Percentiles rank a stretch among this genome's conserved stretches.
These are phyloP conservation scores for Eulemur coronatus DNA, from an alignment of 2,797 vertebrate species.

Conservation along the genomic window DNA sequence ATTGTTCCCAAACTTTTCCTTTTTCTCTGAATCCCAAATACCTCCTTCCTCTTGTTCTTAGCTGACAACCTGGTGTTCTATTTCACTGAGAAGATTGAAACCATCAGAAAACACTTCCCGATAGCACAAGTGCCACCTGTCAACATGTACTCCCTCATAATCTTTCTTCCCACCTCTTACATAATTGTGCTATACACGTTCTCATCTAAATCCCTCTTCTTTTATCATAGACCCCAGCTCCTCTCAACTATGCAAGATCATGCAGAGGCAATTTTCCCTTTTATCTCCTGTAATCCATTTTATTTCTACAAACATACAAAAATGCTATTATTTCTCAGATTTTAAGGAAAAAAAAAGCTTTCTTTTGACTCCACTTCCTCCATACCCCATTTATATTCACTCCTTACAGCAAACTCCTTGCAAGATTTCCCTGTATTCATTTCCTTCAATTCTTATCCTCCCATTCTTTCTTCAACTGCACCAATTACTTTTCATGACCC, in stretches of 20 bases:
- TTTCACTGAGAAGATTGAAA: neutral
- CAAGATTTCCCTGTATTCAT: neutral
- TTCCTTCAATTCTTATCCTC: neutral
- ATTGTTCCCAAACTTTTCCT: neutral
- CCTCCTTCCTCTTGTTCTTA: neutral
- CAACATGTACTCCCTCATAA: neutral
- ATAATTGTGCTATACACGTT: neutral
- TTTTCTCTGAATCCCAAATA: neutral
- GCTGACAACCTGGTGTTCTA: neutral
- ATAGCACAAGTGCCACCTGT: too few species aligned
- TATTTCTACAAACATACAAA: neutral
- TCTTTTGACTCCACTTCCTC: neutral
- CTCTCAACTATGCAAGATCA: too few species aligned
- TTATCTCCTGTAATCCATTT: neutral
- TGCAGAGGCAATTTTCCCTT: neutral
- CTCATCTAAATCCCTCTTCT: neutral
- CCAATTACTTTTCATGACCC: neutral
- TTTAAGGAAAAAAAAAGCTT: neutral
- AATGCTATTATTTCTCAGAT: neutral
- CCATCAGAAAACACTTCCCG: neutral
- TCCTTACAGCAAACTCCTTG: neutral
- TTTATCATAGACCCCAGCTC: rapidly evolving
- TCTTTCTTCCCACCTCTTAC: neutral
- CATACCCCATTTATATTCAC: neutral
- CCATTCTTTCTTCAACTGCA: neutral